Base-by-base conservation (phyloP, 2,797 vertebrate genomes). In the Phylloscopus collybita region DNA sequence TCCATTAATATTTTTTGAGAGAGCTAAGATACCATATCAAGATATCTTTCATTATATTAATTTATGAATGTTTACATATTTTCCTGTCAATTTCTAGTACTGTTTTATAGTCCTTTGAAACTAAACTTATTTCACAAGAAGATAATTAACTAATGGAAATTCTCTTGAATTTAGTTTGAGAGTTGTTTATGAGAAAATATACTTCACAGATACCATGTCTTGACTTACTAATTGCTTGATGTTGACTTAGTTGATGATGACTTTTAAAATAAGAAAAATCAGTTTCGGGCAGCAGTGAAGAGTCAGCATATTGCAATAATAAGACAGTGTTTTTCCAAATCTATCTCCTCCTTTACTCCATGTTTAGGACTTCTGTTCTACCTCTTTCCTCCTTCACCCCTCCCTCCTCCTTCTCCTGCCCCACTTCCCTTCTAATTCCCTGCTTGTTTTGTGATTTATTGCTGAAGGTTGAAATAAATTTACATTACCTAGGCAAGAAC, bases 381-480 rank as follows among this genome's bases (percentile, higher is more conserved):
- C 4, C 3, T 69, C 30, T 57, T 34, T 79, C 13, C 8, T 53
- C 42, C 11, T 34, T 61, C 19, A 13, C 5, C 3, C 6, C 3
- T 44, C 3, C 4, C 6, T 26, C 34, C 13, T 34, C 7, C 4
- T 7, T 5, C 8, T 3, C 7, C 6, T 2, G 0, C 6, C 36
- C 11, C 19, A n/a, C 9, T 53, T 47, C 11, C 6, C 1, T 59
- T 85, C 29, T 76, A 18, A 25, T 66, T 57, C 8, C 5, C 29
- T 65, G 8, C 12, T 74, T 62, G 3, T 66, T 90, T 74, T 67
- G 7, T 11, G 30, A 87, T 29, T 81, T 75, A 26, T 18, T 59
- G 59, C 6, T 32, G 19, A 78, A 75, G 16, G 17, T 29, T 75
- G 18, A 75, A 87, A 81, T 36, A 79, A 64, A 79, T 62, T 53